These are phyloP conservation scores for Mormyrus proboscirostris DNA, from an alignment of 2,797 vertebrate genomes.

Conservation along the genomic window DNA sequence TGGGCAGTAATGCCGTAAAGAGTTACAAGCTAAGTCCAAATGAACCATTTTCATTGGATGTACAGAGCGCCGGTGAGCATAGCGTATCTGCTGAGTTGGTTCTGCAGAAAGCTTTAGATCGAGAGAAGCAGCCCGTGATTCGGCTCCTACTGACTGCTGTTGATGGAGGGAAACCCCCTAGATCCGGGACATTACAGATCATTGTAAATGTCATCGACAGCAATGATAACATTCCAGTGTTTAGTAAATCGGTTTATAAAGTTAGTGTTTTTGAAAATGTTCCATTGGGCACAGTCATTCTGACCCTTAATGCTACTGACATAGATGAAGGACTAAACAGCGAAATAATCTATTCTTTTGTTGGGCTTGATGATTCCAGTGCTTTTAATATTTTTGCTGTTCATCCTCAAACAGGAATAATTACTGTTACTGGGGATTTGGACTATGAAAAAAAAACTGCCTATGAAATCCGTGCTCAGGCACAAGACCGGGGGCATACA, in stretches of 20 bases:
- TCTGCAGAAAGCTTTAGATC: conserved; percentile 55
- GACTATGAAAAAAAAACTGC: conserved; percentile 54
- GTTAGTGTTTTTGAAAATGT: conserved; percentile 50
- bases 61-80: conserved; percentile 45
- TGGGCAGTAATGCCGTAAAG: conserved; percentile 48
- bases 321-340: conserved; percentile 53
- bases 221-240: conserved; percentile 57
- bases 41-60: conserved; percentile 55
- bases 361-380: conserved; percentile 37
- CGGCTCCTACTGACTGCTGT: conserved; percentile 52
- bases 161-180: conserved; percentile 57
- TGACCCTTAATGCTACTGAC: conserved; percentile 50
- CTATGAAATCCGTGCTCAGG: conserved; percentile 53
- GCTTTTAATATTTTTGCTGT: conserved; percentile 39
- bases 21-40: conserved; percentile 55
- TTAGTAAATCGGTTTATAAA: conserved; percentile 55
- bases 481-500: conserved; percentile 46
- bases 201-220: conserved; percentile 51
- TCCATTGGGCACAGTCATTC: conserved; percentile 38
- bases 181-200: conserved; percentile 48
- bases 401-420: conserved; percentile 45
- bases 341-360: conserved; percentile 48
- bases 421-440: conserved; percentile 44
- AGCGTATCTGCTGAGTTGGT: conserved; percentile 54
- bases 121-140: conserved; percentile 53